Evolutionary conservation across 2,888 invertebrate species (phyloP), one percentile per base, ranked within the genome.

Genomic region (Synanthedon tipuliformis): DNA sequence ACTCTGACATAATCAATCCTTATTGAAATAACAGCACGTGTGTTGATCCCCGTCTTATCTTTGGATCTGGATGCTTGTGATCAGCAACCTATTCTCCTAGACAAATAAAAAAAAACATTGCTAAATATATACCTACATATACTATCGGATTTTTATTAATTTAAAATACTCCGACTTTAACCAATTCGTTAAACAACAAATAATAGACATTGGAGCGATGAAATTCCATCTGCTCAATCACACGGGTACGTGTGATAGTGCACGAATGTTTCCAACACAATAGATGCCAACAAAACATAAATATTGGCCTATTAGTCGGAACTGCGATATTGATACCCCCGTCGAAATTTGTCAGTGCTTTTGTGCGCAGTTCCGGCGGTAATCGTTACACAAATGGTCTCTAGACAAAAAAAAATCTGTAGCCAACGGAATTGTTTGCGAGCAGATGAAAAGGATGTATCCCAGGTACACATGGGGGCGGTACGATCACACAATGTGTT

Each of bases 241-340:
- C 12, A 58, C 55, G 62, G 57, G 65, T 61, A 63, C 61, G 63
- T 61, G 59, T 53, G 60, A 59, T 59, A 61, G 63, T 68, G 64
- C 73, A 66, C 78, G 81, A 80, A 81, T 78, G 75, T 67, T 64
- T 59, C 66, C 73, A 63, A 64, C 62, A 75, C 77, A 82, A 84
- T 75, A 69, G 72, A 64, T 61, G 68, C 73, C 71, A 80, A 81
- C 78, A 77, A 71, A 74, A 76, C 73, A 75, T 77, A 78, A 81
- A 83, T 81, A 83, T 83, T 81, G 71, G 75, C 68, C 73, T 77
- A 80, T 79, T 78, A 81, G 78, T 81, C 81, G 81, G 80, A 84
- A 82, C 82, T 81, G 72, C 70, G 82, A 80, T 79, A 85, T 70
- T 73, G 82, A 86, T 84, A 83, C 75, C 73, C 62, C 71, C 64